Base-by-base conservation (phyloP, 2,113 vertebrate genomes). In the Ptyas mucosa region DNA sequence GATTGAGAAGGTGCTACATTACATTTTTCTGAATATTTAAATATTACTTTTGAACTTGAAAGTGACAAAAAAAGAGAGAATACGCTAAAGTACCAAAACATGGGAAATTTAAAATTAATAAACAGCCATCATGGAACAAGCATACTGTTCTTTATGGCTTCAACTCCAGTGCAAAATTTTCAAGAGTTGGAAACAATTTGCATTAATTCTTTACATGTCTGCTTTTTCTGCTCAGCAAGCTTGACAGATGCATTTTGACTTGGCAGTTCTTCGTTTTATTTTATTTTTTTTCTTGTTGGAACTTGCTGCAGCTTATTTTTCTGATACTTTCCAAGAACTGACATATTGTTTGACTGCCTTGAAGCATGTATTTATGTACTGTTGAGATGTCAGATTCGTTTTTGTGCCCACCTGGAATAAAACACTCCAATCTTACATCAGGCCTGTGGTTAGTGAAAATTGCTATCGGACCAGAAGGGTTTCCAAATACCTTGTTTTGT, bases 101-200 rank as follows among this genome's bases (percentile, higher is more conserved):
- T 21, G 26, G 53, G 26, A 85, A 86, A 51, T 29, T 34, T 52
- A 24, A 54, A 43, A 75, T 54, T 20, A 39, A 93, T 34, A 26
- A 14, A 5, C 64, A 51, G 12, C 49, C 58, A 61, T 86, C 23
- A 51, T 34, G 26, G 51, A 89, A 34, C 15, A 46, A 55, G 34
- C 53, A 51, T 89, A 26, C n/a, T 89, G 49, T 89, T 93, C 43
- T 58, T 54, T 86, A 85, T 34, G 23, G 61, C 89, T 93, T 61
- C 54, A 87, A 21, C 3, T 49, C 52, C 34, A 51, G 43, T 85
- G 43, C 75, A 49, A n/a, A 8, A 86, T 86, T 8, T 86, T 61
- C 54, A 86, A 29, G 53, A 90, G 46, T 93, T 93, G 75, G 92
- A 93, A 93, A 90, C 88, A 90, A 61, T 93, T 93, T 90, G 88